Evolutionary conservation across 2,113 vertebrate genomes (phyloP).

Genomic region (Hyla sarda): DNA sequence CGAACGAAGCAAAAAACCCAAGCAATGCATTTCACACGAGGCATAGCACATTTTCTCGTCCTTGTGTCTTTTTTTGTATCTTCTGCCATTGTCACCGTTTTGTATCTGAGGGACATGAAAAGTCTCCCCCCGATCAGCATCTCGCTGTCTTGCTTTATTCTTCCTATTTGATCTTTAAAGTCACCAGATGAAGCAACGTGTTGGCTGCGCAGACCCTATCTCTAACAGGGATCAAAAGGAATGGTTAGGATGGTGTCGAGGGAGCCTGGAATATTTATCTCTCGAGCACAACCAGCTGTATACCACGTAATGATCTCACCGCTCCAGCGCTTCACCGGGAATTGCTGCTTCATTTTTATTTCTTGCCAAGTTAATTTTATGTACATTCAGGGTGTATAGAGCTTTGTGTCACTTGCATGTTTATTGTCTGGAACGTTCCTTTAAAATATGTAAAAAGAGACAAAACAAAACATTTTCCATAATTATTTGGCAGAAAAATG

Average conservation of each 20-base stretch:
- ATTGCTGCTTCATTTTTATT: constrained; percentile 24
- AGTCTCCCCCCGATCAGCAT: not conserved
- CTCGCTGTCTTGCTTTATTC: constrained; percentile 40
- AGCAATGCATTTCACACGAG: not conserved
- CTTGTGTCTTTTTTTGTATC: not conserved
- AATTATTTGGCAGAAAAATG: not conserved
- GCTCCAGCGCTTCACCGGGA: constrained; percentile 35
- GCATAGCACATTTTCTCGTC: not conserved
- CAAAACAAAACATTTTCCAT: not conserved
- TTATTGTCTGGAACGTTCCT: not conserved
- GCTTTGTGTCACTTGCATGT: not conserved
- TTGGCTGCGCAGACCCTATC: constrained; percentile 40
- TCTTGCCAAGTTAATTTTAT: constrained; percentile 22
- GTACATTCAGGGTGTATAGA: not conserved
- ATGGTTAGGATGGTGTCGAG: constrained; percentile 37
- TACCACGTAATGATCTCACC: constrained; percentile 39
- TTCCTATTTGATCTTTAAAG: constrained; percentile 41
- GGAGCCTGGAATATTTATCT: constrained; percentile 48
- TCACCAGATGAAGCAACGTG: constrained; percentile 35
- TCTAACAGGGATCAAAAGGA: constrained; percentile 43
- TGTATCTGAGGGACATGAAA: constrained; percentile 34
- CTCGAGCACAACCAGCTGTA: constrained; percentile 45
- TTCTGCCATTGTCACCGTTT: constrained; percentile 15
- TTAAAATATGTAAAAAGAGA: not conserved
- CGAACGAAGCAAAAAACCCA: not conserved